Evolutionary conservation across 2,888 invertebrate genomes (phyloP).

Genomic region (Xiphydria camelus): DNA sequence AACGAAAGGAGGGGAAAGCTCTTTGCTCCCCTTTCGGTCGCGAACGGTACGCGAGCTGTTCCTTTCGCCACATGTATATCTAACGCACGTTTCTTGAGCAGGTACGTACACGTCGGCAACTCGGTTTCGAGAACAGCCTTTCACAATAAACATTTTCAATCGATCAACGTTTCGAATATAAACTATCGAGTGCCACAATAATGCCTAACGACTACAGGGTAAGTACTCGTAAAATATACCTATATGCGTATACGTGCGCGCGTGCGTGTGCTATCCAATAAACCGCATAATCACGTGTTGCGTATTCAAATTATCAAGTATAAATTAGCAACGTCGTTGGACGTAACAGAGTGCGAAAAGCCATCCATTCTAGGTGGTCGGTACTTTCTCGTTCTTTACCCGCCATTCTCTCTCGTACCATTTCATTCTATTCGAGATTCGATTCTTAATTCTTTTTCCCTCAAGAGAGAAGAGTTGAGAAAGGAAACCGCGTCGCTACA

Average conservation of each 20-base stretch:
- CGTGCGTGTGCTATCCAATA: slow-evolving; percentile 7
- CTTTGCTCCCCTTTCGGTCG: too few relatives aligned
- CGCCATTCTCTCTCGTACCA: too few relatives aligned
- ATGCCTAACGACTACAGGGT: slow-evolving; percentile 46
- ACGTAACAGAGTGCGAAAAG: not conserved
- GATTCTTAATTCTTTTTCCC: slow-evolving; percentile 6
- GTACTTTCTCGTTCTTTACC: too few relatives aligned
- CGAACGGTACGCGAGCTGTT: too few relatives aligned
- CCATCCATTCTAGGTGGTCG: slow-evolving; percentile 13
- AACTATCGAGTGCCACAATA: slow-evolving; percentile 52
- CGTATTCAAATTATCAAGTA: slow-evolving; percentile 55
- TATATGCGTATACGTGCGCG: slow-evolving; percentile 13
- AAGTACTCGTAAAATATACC: slow-evolving; percentile 53
- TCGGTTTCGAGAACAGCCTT: slow-evolving; percentile 32
- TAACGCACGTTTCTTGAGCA: slow-evolving; percentile 1
- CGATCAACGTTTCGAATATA: slow-evolving; percentile 43
- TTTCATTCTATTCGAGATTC: slow-evolving; percentile 2
- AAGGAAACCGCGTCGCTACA: too few relatives aligned
- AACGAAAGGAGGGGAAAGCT: too few relatives aligned
- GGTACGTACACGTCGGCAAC: slow-evolving; percentile 43
- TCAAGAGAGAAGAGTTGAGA: too few relatives aligned
- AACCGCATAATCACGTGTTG: slow-evolving; percentile 38
- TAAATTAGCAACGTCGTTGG: slow-evolving; percentile 9
- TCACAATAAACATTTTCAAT: slow-evolving; percentile 28
- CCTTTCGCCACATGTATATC: not conserved